Evolutionary conservation across 1,140 invertebrate species (phyloP).

Genomic region (Procambarus clarkii): DNA sequence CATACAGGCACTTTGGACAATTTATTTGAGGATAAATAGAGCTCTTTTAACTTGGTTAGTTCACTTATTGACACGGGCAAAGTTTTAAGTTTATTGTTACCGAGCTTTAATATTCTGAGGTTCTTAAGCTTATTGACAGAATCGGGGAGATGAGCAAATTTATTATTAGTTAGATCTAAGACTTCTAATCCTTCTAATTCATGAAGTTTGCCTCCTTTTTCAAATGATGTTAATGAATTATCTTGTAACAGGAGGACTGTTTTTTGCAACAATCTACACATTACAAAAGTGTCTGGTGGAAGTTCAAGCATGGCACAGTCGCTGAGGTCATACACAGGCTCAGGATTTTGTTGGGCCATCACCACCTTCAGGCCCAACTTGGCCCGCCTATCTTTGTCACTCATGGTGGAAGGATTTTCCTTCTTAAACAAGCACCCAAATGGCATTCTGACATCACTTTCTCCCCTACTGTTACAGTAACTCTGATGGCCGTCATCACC

Average conservation of each 20-base stretch:
- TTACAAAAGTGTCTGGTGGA: conserved; percentile 84
- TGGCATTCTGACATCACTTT: conserved; percentile 66
- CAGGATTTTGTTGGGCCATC: conserved; percentile 85
- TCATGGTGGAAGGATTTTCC: conserved; percentile 55
- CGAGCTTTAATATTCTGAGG: conserved; percentile 83
- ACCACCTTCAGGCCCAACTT: conserved; percentile 69
- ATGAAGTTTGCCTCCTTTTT: conserved; percentile 82
- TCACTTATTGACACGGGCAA: conserved; percentile 82
- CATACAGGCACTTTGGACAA: conserved; percentile 80
- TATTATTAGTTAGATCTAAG: conserved; percentile 85
- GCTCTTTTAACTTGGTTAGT: conserved; percentile 79
- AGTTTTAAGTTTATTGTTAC: conserved; percentile 83
- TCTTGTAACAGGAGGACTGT: conserved; percentile 80
- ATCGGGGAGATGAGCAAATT: conserved; percentile 82
- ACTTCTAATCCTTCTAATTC: conserved; percentile 83
- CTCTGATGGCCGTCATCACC: conserved; percentile 42
- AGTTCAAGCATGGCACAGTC: conserved; percentile 83
- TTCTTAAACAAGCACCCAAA: conserved; percentile 69
- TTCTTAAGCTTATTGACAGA: conserved; percentile 81
- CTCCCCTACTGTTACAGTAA: conserved; percentile 43
- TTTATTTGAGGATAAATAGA: conserved; percentile 77
- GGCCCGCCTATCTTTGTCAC: conserved; percentile 55
- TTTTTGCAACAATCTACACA: conserved; percentile 87
- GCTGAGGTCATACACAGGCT: conserved; percentile 85
- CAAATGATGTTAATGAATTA: conserved; percentile 83